These are phyloP conservation scores for Hirundo rustica DNA, from an alignment of 2,797 vertebrate genomes.

Conservation along the genomic window DNA sequence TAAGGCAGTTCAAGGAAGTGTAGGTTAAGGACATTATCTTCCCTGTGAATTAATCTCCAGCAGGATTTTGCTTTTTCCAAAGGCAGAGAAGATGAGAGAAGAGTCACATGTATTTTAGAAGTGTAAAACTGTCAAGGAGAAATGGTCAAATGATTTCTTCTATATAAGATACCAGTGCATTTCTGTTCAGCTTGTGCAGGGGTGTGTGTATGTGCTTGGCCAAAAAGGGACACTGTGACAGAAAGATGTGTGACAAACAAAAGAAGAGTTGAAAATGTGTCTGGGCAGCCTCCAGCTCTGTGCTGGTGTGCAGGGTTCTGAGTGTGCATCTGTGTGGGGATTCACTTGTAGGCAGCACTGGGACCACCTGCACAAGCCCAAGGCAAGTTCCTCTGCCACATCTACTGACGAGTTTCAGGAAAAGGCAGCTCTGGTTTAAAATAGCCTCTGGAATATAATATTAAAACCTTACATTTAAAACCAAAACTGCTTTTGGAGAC, in stretches of 20 bases:
- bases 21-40: slow-evolving; percentile 80
- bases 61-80: slow-evolving; percentile 76
- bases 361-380: neutral
- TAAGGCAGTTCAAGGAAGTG: slow-evolving; percentile 71
- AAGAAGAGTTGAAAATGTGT: neutral
- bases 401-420: neutral
- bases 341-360: neutral
- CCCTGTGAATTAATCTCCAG: slow-evolving; percentile 82
- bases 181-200: neutral
- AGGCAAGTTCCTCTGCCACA: neutral
- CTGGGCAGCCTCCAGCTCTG: neutral
- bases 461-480: neutral
- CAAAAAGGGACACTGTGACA: neutral
- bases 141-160: slow-evolving; percentile 73
- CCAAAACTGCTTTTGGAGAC: neutral
- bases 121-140: slow-evolving; percentile 72
- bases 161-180: slow-evolving; percentile 67
- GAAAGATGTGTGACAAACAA: neutral
- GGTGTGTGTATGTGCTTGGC: fast-evolving
- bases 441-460: neutral
- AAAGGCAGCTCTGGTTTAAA: neutral
- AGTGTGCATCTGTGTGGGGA: neutral
- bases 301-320: neutral
- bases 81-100: slow-evolving; percentile 75
- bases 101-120: slow-evolving; percentile 86